Conservation (phyloP, 2,113 vertebrate genomes). For the Pan paniscus region DNA sequence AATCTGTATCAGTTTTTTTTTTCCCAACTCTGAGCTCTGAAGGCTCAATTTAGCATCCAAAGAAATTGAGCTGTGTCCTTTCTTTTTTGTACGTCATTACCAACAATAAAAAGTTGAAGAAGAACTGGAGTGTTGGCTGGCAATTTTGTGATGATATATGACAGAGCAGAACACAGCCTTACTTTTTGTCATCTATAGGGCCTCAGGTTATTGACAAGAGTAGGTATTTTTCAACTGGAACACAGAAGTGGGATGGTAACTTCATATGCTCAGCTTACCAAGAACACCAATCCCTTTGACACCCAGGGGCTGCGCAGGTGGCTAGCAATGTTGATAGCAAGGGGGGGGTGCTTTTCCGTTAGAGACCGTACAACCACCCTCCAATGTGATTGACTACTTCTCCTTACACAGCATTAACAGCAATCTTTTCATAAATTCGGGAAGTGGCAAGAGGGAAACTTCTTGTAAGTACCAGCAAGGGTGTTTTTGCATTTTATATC, state of each 20-base stretch:
- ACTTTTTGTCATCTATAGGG: constrained; percentile 57
- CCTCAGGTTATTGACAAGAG: constrained; percentile 74
- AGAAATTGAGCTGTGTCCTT: background rate
- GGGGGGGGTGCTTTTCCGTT: background rate
- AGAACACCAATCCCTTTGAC: background rate
- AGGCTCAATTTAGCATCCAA: constrained; percentile 19
- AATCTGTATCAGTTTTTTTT: background rate
- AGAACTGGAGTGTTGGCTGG: background rate
- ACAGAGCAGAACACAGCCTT: constrained; percentile 43
- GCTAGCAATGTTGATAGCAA: background rate
- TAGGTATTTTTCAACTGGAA: constrained; percentile 65
- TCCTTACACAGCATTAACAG: background rate
- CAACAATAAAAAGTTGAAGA: background rate
- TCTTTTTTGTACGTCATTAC: constrained; percentile 15
- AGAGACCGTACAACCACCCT: background rate
- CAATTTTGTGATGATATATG: constrained; percentile 24
- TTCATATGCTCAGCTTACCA: background rate
- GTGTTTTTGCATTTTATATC: background rate
- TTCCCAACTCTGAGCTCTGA: background rate
- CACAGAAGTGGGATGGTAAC: background rate
- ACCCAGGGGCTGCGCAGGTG: rapidly evolving
- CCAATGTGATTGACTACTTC: background rate
- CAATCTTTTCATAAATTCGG: background rate
- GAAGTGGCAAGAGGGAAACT: background rate
- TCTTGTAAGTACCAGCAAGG: background rate